Conservation (phyloP, 2,888 invertebrate genomes). For the Synergus gifuensis region DNA sequence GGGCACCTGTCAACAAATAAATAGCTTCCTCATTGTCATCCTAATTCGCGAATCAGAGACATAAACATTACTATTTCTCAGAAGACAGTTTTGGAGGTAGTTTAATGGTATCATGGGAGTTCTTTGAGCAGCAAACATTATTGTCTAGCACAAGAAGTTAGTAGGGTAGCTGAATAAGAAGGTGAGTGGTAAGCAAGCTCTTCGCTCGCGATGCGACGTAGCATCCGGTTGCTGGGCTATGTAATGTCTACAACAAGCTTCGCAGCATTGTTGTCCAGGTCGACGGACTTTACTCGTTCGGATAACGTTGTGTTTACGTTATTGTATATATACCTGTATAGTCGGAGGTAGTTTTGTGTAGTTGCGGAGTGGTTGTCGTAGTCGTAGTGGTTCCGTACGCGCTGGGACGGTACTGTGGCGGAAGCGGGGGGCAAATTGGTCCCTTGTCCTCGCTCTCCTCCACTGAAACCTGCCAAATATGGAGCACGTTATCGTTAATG, state of each 20-base stretch:
- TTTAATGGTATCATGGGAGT: neutral
- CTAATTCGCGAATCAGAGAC: neutral
- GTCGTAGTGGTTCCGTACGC: constrained; percentile 68
- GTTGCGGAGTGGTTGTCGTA: constrained; percentile 67
- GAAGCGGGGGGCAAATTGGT: constrained; percentile 76
- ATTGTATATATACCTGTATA: constrained; percentile 67
- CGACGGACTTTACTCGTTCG: constrained; percentile 41
- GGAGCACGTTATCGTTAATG: constrained; percentile 70
- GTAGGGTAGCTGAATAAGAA: neutral
- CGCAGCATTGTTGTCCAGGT: constrained; percentile 39
- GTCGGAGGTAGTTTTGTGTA: constrained; percentile 73
- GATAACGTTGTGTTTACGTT: constrained; percentile 42
- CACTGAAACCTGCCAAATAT: constrained; percentile 72
- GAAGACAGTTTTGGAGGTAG: neutral
- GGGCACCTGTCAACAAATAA: too few relatives aligned
- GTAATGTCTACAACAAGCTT: constrained; percentile 26
- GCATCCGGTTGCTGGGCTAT: constrained; percentile 39
- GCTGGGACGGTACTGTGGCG: constrained; percentile 73
- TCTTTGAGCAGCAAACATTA: neutral
- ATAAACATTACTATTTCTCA: neutral
- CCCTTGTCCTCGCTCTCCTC: constrained; percentile 74
- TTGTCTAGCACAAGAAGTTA: neutral
- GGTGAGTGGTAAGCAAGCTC: constrained; percentile 7
- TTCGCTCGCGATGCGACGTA: constrained; percentile 6
- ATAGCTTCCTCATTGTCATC: too few relatives aligned